Evolutionary conservation across 2,797 vertebrate species (phyloP), one percentile per base, ranked within the genome.

Genomic region (Sebastes alutus): DNA sequence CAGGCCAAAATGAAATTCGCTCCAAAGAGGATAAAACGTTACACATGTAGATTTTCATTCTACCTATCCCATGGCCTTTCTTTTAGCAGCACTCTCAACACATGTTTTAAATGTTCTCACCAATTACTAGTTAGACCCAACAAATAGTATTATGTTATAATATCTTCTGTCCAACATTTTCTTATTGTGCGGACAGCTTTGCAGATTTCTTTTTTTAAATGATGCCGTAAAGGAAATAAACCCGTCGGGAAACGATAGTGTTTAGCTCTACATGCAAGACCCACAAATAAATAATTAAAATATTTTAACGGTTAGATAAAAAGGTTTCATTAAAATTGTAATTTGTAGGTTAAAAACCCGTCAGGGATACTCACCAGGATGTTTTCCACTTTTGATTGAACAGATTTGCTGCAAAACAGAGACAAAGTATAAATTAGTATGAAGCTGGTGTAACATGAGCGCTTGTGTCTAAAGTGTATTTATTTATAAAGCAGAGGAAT

Each of bases 371-470:
- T 99, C 94, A 99, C 99, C 98, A 99, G 96, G 95, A 99, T 99
- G 96, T 95, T 97, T 95, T 99, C 99, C 96, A 99, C 97, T 95
- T 98, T 99, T 91, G 97, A 98, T 94, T 99, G 98, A 95, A 99
- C 97, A 88, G 98, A 97, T 99, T 99, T 99, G 96, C 99, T 99
- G 96, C 59, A 95, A 92, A 92, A 93, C 76, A 94, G 85, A 96
- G 93, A 91, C 91, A 96, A 84, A 95, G 84, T 68, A 92, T 82
- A 85, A 91, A 92, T 96, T 87, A 96, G 87, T 84, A 91, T 86
- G 88, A 91, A 63, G 86, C 85, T 35, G 65, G 74, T 86, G 93
- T 93, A 95, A 95, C 87, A 84, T 75, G 91, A 95, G 89, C 30
- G 25, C 89, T 89, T 79, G 86, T 82, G 91, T 90, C 92, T 91